A percentile compares a stretch with the other conserved stretches of the same genome.
Evolutionary conservation across 2,888 invertebrate genomes (phyloP).

Genomic region (Cheilosia soror): DNA sequence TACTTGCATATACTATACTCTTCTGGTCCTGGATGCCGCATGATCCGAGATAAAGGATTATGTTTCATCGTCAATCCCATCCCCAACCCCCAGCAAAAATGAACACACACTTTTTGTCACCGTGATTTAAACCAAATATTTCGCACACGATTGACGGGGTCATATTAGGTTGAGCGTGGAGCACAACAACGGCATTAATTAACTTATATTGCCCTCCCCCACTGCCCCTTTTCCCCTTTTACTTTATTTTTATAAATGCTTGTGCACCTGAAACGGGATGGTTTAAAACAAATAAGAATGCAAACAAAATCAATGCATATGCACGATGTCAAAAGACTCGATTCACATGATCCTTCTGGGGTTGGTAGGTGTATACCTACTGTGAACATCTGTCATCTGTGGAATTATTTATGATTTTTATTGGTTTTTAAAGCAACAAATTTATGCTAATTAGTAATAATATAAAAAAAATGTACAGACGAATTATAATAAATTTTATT

Average conservation of each 20-base stretch:
- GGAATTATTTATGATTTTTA: slow-evolving; percentile 12
- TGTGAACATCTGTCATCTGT: slow-evolving; percentile 25
- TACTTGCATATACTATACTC: slow-evolving; percentile 6
- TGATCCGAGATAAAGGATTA: slow-evolving; percentile 47
- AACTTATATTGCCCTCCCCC: slow-evolving; percentile 1
- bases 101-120: slow-evolving; percentile 3
- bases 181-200: slow-evolving; percentile 20
- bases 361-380: not conserved
- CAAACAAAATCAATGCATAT: slow-evolving; percentile 8
- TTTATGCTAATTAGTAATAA: slow-evolving; percentile 38
- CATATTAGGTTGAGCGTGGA: slow-evolving; percentile 13
- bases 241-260: not conserved
- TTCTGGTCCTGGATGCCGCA: slow-evolving; percentile 35
- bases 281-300: slow-evolving; percentile 10
- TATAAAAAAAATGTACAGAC: not conserved
- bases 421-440: slow-evolving; percentile 17
- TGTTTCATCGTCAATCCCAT: slow-evolving; percentile 1
- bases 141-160: slow-evolving; percentile 36
- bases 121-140: slow-evolving; percentile 50
- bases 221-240: not conserved
- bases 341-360: not conserved
- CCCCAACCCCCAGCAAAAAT: not conserved
- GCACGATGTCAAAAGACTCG: not conserved
- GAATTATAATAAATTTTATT: slow-evolving; percentile 5
- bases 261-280: slow-evolving; percentile 3